A percentile compares a stretch with the other conserved stretches of the same genome.
Evolutionary conservation across 2,797 vertebrate species (phyloP).

Genomic region (Tadarida brasiliensis): DNA sequence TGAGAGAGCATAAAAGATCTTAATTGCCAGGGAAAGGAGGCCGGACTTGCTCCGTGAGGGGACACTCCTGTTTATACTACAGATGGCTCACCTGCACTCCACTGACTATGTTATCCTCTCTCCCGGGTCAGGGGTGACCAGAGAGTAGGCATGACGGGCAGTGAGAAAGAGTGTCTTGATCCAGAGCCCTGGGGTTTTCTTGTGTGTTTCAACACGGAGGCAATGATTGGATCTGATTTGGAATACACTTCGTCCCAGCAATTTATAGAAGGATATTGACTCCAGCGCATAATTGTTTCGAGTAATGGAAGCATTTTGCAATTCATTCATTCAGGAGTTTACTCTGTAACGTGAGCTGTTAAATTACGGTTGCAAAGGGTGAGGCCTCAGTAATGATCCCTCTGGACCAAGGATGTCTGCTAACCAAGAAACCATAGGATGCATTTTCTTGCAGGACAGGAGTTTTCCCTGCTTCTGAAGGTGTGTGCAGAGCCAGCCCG

Average conservation of each 20-base stretch:
- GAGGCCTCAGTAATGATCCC: not conserved
- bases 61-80: not conserved
- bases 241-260: conserved; percentile 8
- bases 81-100: not conserved
- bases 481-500: not conserved
- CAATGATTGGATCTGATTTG: not conserved
- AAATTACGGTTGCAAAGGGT: not conserved
- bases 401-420: not conserved
- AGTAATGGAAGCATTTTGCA: not conserved
- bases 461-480: not conserved
- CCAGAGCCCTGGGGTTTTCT: not conserved
- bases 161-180: not conserved
- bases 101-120: not conserved
- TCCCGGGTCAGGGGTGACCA: not conserved
- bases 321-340: not conserved
- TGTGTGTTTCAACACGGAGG: not conserved
- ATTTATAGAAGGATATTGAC: conserved; percentile 7
- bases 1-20: not conserved
- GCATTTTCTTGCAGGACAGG: not conserved
- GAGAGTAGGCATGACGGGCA: not conserved
- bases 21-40: not conserved
- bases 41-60: not conserved
- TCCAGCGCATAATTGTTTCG: not conserved
- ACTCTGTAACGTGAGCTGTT: not conserved
- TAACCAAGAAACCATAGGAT: not conserved